Evolutionary conservation across 2,888 invertebrate genomes (phyloP).

Genomic region (Ectemnius cavifrons): DNA sequence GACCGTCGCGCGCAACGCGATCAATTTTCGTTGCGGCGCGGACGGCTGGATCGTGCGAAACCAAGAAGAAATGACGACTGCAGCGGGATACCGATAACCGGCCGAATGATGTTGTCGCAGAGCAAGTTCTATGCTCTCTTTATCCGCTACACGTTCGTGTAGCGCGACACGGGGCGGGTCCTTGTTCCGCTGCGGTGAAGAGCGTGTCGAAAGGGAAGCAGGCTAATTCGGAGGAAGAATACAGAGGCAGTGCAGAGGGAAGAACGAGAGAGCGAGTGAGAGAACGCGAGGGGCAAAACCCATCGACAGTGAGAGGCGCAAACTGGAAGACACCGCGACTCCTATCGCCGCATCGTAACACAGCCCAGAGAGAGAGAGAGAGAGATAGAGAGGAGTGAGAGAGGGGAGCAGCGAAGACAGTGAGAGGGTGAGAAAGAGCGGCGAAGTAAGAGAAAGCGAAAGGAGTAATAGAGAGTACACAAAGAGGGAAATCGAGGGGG

Average conservation of each 20-base stretch:
- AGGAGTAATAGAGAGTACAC: slow-evolving; percentile 9
- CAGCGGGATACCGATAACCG: slow-evolving; percentile 59
- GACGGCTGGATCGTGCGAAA: slow-evolving; percentile 49
- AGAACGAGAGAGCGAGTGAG: slow-evolving; percentile 28
- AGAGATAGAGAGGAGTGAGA: neutral
- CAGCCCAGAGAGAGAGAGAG: neutral
- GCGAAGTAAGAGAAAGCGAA: neutral
- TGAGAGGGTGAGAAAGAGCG: slow-evolving; percentile 2
- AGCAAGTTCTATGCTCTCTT: slow-evolving; percentile 76
- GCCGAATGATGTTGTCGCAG: slow-evolving; percentile 73
- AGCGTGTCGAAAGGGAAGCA: slow-evolving; percentile 35
- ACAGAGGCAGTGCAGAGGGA: slow-evolving; percentile 16
- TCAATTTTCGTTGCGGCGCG: slow-evolving; percentile 66
- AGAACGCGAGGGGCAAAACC: slow-evolving; percentile 16
- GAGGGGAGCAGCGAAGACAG: neutral
- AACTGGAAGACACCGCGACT: neutral
- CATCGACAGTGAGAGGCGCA: neutral
- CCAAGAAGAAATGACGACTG: slow-evolving; percentile 53
- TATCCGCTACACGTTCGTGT: slow-evolving; percentile 76
- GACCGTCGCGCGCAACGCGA: slow-evolving; percentile 66
- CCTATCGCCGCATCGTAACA: too few relatives aligned
- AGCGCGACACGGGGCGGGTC: slow-evolving; percentile 74
- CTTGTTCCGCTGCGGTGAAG: slow-evolving; percentile 63
- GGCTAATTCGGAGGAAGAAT: slow-evolving; percentile 28
- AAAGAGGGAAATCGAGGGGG: slow-evolving; percentile 5